Percentiles rank a stretch among this genome's conserved stretches.
Evolutionary conservation across 2,113 vertebrate species (phyloP).

Genomic region (Crypturellus undulatus): DNA sequence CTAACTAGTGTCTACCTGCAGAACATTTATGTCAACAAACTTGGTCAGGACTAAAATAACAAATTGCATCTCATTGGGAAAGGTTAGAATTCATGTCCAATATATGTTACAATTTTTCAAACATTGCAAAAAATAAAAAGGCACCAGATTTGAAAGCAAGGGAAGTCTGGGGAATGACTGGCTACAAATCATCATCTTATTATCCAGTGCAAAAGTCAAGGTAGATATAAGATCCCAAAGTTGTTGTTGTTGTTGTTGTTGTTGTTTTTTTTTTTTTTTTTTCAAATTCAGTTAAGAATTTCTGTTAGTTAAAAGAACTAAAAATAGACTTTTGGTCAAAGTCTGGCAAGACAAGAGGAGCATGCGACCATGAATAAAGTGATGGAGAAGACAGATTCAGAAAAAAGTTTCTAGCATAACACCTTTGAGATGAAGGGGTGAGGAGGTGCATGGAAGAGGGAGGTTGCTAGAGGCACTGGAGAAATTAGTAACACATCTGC

Average conservation of each 20-base stretch:
- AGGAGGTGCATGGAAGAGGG: neutral
- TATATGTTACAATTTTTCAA: neutral
- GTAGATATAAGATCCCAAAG: neutral
- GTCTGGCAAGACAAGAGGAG: neutral
- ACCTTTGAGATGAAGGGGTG: neutral
- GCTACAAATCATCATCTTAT: neutral
- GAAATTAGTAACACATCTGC: neutral
- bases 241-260: neutral
- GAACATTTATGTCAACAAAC: neutral
- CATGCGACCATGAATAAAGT: neutral
- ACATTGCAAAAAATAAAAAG: neutral
- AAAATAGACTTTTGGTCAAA: neutral
- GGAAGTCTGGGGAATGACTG: neutral
- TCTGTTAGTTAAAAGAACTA: neutral
- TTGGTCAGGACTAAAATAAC: neutral
- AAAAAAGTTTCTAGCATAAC: neutral
- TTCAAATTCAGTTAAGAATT: neutral
- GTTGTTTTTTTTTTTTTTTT: too few species aligned
- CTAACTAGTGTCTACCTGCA: conserved; percentile 4
- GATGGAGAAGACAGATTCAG: neutral
- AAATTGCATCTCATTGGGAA: neutral
- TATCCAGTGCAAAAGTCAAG: neutral
- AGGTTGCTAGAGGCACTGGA: neutral
- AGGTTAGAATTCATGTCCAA: neutral
- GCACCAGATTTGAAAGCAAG: neutral